Percentiles rank a stretch among this genome's conserved stretches.
These are phyloP conservation scores for Psophia crepitans DNA, from an alignment of 2,113 vertebrate species.

Conservation along the genomic window DNA sequence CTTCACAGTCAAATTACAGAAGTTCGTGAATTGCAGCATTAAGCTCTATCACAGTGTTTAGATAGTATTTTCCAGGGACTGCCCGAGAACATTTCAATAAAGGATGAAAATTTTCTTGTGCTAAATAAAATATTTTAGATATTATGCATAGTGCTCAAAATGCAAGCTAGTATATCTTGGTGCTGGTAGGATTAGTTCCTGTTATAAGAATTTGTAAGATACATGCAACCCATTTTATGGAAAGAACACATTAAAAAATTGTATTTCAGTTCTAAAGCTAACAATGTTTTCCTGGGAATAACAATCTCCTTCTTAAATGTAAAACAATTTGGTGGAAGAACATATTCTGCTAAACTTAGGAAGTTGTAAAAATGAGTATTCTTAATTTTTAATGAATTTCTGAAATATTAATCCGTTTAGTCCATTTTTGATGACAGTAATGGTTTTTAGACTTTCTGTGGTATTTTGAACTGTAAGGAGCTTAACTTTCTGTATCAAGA, in stretches of 20 bases:
- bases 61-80: not conserved
- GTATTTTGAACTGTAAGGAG: slow-evolving; percentile 23
- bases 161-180: not conserved
- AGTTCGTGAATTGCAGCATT: not conserved
- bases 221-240: not conserved
- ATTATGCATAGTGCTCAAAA: not conserved
- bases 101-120: not conserved
- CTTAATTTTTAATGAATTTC: slow-evolving; percentile 71
- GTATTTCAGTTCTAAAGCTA: not conserved
- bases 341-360: slow-evolving; percentile 45
- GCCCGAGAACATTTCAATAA: not conserved
- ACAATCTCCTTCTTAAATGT: slow-evolving; percentile 24
- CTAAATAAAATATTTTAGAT: not conserved
- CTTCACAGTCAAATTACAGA: not conserved
- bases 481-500: slow-evolving; percentile 23
- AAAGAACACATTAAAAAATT: not conserved
- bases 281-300: slow-evolving; percentile 16
- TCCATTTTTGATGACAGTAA: slow-evolving; percentile 62
- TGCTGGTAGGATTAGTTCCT: not conserved
- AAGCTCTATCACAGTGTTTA: not conserved
- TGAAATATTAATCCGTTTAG: slow-evolving; percentile 70
- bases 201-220: not conserved
- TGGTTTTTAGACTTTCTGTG: slow-evolving; percentile 55
- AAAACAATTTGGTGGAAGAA: slow-evolving; percentile 47
- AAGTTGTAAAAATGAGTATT: slow-evolving; percentile 61